These are phyloP conservation scores for Sebastes diaconus DNA, from an alignment of 2,797 vertebrate genomes.

Conservation along the genomic window DNA sequence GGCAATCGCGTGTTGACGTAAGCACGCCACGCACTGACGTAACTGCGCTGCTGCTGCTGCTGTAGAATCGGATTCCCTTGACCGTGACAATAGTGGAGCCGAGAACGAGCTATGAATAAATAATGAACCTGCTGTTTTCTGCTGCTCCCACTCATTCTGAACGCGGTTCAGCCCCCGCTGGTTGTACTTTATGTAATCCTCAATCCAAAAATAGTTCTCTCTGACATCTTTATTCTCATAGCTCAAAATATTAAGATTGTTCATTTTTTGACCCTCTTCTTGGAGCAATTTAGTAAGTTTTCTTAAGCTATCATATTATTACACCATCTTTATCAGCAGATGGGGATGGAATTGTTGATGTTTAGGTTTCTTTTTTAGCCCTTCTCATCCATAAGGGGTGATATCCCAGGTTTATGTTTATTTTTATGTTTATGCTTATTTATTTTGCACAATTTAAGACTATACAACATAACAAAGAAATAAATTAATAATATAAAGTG, in stretches of 20 bases:
- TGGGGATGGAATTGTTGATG: neutral
- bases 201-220: slow-evolving; percentile 29
- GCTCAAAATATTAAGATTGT: neutral
- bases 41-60: slow-evolving; percentile 8
- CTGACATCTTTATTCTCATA: slow-evolving; percentile 16
- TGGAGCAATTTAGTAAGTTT: neutral
- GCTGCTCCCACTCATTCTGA: slow-evolving; percentile 51
- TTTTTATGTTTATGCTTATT: too few relatives aligned
- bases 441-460: too few relatives aligned
- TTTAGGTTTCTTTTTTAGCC: neutral
- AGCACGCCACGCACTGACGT: slow-evolving; percentile 60
- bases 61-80: slow-evolving; percentile 76
- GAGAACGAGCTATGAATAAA: slow-evolving; percentile 65
- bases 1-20: slow-evolving; percentile 75
- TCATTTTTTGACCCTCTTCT: neutral
- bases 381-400: neutral
- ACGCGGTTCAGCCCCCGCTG: slow-evolving; percentile 5
- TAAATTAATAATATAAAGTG: too few relatives aligned
- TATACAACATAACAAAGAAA: too few relatives aligned
- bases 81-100: slow-evolving; percentile 55
- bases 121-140: slow-evolving; percentile 60
- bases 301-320: neutral
- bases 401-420: too few relatives aligned
- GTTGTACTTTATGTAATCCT: slow-evolving; percentile 46
- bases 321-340: neutral